Percentiles rank a stretch among this genome's conserved stretches.
Evolutionary conservation across 2,888 invertebrate species (phyloP).

Genomic region (Phoronis australis): DNA sequence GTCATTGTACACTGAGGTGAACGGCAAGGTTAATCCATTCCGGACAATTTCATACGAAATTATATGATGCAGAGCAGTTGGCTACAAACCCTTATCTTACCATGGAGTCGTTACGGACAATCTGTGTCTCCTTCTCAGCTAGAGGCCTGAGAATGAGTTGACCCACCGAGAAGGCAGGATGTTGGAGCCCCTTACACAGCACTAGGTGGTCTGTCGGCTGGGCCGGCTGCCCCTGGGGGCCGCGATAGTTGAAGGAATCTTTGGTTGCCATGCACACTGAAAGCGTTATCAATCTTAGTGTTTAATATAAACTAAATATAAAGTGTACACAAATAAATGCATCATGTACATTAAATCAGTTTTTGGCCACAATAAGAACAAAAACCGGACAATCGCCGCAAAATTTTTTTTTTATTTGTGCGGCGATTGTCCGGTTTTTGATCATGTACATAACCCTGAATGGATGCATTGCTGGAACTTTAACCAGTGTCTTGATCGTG

Average conservation of each 20-base stretch:
- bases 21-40: not conserved
- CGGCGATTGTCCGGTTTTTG: too few relatives aligned
- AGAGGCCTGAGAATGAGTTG: constrained; percentile 22
- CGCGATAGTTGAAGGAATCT: constrained; percentile 16
- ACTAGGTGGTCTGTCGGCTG: constrained; percentile 22
- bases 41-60: not conserved
- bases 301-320: too few relatives aligned
- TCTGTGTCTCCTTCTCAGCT: constrained; percentile 25
- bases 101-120: constrained; percentile 21
- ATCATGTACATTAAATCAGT: too few relatives aligned
- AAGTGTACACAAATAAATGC: too few relatives aligned
- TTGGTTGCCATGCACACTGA: constrained; percentile 29
- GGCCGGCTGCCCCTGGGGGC: constrained; percentile 19
- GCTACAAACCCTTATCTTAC: constrained; percentile 14
- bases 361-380: too few relatives aligned
- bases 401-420: too few relatives aligned
- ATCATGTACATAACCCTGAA: too few relatives aligned
- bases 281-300: constrained; percentile 2
- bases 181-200: constrained; percentile 23
- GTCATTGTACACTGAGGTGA: not conserved
- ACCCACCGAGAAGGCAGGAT: constrained; percentile 28
- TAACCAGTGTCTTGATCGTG: too few relatives aligned
- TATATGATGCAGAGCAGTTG: not conserved
- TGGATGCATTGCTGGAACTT: too few relatives aligned
- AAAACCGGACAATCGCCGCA: too few relatives aligned